Evolutionary conservation across 2,888 invertebrate genomes (phyloP).

Genomic region (Pteria penguin): DNA sequence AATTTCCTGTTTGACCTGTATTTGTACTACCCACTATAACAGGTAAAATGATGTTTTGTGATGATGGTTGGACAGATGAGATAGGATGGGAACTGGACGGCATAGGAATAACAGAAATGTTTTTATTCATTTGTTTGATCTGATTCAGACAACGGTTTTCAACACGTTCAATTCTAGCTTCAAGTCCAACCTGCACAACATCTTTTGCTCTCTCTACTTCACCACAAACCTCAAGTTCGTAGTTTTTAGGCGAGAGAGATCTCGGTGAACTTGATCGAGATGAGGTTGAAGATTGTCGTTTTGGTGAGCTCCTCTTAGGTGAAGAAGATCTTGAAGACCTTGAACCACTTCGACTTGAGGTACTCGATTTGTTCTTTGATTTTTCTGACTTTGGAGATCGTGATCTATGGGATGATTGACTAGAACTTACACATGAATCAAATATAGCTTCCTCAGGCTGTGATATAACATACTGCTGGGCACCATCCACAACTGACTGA

Average conservation of each 20-base stretch:
- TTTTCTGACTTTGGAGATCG: conserved; percentile 22
- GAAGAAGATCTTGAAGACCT: conserved; percentile 19
- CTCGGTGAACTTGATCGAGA: conserved; percentile 37
- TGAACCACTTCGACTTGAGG: conserved; percentile 25
- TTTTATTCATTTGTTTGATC: conserved; percentile 27
- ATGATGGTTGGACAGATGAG: conserved; percentile 9
- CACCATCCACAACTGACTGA: conserved; percentile 18
- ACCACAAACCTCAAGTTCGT: conserved; percentile 60
- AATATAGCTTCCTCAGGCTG: background rate
- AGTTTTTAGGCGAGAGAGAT: conserved; percentile 45
- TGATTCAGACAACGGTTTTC: conserved; percentile 44
- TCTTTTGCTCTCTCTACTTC: conserved; percentile 59
- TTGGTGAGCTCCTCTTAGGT: conserved; percentile 34
- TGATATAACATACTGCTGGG: conserved; percentile 19
- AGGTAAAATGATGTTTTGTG: conserved; percentile 12
- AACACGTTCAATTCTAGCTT: conserved; percentile 62
- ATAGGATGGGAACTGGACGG: conserved; percentile 10
- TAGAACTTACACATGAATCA: conserved; percentile 3
- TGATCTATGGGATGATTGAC: conserved; percentile 22
- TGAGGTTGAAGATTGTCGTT: conserved; percentile 22
- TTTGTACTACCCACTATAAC: conserved; percentile 15
- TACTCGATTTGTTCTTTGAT: conserved; percentile 9
- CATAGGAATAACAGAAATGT: conserved; percentile 13
- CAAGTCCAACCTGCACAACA: conserved; percentile 60
- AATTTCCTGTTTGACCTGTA: conserved; percentile 21